Conservation (phyloP, 2,113 vertebrate genomes). For the Gallinago media region DNA sequence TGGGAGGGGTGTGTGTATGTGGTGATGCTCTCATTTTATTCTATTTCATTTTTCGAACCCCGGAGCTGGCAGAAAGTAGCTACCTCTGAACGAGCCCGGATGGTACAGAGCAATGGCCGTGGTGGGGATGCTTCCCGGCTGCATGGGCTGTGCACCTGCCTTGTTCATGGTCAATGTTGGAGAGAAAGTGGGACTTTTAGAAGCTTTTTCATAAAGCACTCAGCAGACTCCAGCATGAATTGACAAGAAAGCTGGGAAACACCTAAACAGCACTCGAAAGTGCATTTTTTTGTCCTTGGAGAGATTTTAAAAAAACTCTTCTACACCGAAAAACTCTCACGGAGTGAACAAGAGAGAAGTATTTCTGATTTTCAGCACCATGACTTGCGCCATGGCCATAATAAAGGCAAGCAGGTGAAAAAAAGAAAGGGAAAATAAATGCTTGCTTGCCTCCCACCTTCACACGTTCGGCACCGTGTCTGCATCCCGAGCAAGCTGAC, state of each 20-base stretch:
- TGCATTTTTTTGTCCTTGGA: background rate
- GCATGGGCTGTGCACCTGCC: background rate
- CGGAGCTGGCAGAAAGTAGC: background rate
- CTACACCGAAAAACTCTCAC: background rate
- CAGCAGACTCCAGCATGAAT: background rate
- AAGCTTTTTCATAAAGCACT: conserved; percentile 5
- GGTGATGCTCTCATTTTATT: background rate
- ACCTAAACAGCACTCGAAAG: background rate
- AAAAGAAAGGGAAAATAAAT: background rate
- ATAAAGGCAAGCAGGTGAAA: conserved; percentile 7
- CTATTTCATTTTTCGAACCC: background rate
- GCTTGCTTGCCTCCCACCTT: background rate
- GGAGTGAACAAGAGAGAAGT: background rate
- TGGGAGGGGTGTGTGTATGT: background rate
- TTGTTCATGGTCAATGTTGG: background rate
- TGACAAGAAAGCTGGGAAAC: background rate
- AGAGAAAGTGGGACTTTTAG: background rate
- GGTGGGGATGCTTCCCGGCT: background rate
- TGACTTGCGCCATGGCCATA: fast-evolving
- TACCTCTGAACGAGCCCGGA: background rate
- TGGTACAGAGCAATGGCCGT: background rate
- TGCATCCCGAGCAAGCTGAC: background rate
- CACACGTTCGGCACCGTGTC: fast-evolving
- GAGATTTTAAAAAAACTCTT: background rate
- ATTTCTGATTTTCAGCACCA: conserved; percentile 40